Percentiles rank a stretch among this genome's conserved stretches.
Conservation (phyloP, 2,888 invertebrate species). For the Elgonia sp. region DNA sequence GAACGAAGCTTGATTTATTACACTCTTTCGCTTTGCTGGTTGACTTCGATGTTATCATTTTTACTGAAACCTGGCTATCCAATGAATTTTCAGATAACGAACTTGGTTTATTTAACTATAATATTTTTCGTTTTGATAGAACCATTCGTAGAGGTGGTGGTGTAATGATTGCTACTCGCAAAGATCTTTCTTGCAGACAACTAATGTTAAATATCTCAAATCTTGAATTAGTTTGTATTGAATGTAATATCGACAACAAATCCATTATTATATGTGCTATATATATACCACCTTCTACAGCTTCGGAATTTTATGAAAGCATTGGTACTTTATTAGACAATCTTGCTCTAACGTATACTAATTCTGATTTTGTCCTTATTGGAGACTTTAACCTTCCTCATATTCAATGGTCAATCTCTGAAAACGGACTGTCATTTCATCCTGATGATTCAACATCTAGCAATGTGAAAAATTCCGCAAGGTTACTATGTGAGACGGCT, state of each 20-base stretch:
- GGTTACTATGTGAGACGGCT: neutral
- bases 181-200: too few species aligned
- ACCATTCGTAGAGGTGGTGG: neutral
- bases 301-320: neutral
- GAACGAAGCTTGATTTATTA: neutral
- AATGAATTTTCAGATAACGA: neutral
- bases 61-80: slow-evolving; percentile 4
- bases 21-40: neutral
- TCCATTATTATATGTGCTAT: slow-evolving; percentile 1
- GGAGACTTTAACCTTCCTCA: slow-evolving; percentile 14
- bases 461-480: neutral
- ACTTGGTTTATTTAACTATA: neutral
- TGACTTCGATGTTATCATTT: neutral
- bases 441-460: neutral
- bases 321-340: neutral
- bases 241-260: neutral
- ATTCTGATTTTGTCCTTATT: neutral
- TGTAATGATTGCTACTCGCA: slow-evolving; percentile 2
- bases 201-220: neutral
- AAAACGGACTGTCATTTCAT: neutral
- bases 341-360: neutral
- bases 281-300: neutral
- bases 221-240: neutral
- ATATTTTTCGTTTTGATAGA: slow-evolving; percentile 8
- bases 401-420: neutral